A percentile compares a stretch with the other conserved stretches of the same genome.
These are phyloP conservation scores for Acrossocheilus fasciatus DNA, from an alignment of 2,797 vertebrate species.

Conservation along the genomic window DNA sequence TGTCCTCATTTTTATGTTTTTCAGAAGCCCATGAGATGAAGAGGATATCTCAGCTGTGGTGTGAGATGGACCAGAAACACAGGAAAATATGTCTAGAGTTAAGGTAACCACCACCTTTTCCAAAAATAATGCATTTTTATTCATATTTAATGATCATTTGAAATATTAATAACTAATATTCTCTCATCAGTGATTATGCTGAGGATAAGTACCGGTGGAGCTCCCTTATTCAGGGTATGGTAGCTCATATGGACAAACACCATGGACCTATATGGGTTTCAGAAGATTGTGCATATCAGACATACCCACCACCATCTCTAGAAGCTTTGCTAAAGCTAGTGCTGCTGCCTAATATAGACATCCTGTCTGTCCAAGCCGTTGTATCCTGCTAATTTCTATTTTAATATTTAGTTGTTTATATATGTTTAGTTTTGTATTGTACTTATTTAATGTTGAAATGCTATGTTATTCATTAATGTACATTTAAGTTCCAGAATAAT, in stretches of 20 bases:
- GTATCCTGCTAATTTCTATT: constrained; percentile 62
- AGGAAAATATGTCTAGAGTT: constrained; percentile 51
- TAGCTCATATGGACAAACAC: constrained; percentile 63
- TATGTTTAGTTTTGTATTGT: not conserved
- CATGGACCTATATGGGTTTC: constrained; percentile 68
- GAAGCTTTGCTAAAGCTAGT: constrained; percentile 71
- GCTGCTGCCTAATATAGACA: constrained; percentile 66
- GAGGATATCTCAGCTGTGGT: constrained; percentile 71
- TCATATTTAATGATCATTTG: not conserved
- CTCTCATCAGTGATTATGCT: constrained; percentile 51
- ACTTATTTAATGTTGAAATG: not conserved
- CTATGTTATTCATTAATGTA: not conserved
- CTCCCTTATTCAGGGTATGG: constrained; percentile 69
- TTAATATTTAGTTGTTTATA: not conserved
- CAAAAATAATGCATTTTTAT: not conserved
- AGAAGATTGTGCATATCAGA: constrained; percentile 56
- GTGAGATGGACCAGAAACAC: constrained; percentile 66
- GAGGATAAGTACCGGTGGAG: constrained; percentile 52
- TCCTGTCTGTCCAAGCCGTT: constrained; percentile 64
- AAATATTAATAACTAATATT: not conserved
- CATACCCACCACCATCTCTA: constrained; percentile 72
- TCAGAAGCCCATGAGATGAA: constrained; percentile 70
- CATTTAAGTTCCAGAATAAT: too few relatives aligned
- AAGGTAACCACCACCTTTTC: constrained; percentile 53
- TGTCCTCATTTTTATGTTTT: not conserved